phyloP scores from a whole-genome alignment of 2,797 vertebrate genomes.

The Notamacropus eugenii region DNA sequence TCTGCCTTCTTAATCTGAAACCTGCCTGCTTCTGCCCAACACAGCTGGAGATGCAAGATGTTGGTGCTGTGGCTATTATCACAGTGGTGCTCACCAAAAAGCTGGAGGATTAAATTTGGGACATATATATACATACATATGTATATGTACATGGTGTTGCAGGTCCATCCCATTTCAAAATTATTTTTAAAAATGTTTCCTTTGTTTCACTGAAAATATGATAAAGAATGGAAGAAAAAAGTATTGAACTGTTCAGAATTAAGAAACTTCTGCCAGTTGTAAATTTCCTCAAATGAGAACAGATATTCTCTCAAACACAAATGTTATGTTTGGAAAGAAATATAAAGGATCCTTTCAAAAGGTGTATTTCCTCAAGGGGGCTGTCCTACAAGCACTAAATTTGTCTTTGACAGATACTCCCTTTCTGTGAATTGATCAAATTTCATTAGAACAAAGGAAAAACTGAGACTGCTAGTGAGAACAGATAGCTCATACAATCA shows the following conservation, averaged over 20 bases:
- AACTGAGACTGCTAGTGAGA: background rate
- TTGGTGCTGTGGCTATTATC: background rate
- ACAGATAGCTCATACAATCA: background rate
- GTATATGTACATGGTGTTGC: background rate
- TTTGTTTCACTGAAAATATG: conserved; percentile 13
- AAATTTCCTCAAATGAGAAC: background rate
- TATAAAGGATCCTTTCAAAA: background rate
- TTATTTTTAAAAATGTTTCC: background rate
- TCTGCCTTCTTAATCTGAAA: background rate
- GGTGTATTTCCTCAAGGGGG: background rate
- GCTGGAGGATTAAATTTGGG: background rate
- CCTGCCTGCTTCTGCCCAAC: background rate
- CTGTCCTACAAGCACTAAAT: background rate
- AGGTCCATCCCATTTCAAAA: background rate
- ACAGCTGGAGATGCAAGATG: background rate
- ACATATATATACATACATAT: background rate
- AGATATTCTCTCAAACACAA: conserved; percentile 27
- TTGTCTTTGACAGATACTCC: background rate
- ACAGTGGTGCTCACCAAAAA: background rate
- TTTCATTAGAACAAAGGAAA: conserved; percentile 23
- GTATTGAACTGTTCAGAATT: background rate
- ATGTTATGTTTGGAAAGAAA: conserved; percentile 30
- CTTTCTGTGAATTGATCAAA: background rate
- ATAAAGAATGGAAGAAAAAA: background rate
- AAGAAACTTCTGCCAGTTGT: background rate